Evolutionary conservation across 1,140 invertebrate species (phyloP).

Genomic region (Brachionus sp.): DNA sequence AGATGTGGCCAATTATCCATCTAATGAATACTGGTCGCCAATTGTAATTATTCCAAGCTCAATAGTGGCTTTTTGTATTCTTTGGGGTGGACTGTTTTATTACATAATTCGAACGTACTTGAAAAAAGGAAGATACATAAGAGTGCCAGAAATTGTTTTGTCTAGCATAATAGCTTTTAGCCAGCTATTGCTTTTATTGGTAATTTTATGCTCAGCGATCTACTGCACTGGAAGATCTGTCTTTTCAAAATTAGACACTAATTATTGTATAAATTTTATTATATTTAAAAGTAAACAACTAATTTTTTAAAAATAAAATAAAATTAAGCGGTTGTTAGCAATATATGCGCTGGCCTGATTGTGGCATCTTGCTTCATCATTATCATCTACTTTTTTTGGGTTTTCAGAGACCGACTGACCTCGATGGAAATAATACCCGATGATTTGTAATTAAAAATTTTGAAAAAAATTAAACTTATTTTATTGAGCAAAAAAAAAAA

Average conservation of each 20-base stretch:
- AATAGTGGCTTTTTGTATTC: not conserved
- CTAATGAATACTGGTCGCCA: constrained; percentile 38
- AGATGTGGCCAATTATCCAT: constrained; percentile 31
- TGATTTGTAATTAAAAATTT: not conserved
- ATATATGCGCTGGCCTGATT: constrained; percentile 33
- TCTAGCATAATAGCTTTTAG: constrained; percentile 18
- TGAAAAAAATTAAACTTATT: not conserved
- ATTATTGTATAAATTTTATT: constrained; percentile 21
- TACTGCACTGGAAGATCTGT: constrained; percentile 35
- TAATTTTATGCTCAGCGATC: constrained; percentile 24
- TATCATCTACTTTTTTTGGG: constrained; percentile 39
- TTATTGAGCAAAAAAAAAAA: not conserved
- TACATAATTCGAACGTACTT: not conserved
- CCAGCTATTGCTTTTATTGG: constrained; percentile 4
- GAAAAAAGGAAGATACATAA: not conserved
- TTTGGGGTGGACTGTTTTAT: constrained; percentile 32
- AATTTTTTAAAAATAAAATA: not conserved
- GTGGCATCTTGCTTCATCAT: constrained; percentile 15
- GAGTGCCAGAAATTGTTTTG: not conserved
- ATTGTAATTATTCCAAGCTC: constrained; percentile 34
- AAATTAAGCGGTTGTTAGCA: constrained; percentile 17
- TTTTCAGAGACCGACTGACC: constrained; percentile 34
- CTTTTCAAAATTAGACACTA: not conserved
- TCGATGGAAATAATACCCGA: not conserved
- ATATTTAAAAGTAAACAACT: not conserved